Base-by-base conservation (phyloP, 2,113 vertebrate genomes). In the Anarhynchus alexandrinus region DNA sequence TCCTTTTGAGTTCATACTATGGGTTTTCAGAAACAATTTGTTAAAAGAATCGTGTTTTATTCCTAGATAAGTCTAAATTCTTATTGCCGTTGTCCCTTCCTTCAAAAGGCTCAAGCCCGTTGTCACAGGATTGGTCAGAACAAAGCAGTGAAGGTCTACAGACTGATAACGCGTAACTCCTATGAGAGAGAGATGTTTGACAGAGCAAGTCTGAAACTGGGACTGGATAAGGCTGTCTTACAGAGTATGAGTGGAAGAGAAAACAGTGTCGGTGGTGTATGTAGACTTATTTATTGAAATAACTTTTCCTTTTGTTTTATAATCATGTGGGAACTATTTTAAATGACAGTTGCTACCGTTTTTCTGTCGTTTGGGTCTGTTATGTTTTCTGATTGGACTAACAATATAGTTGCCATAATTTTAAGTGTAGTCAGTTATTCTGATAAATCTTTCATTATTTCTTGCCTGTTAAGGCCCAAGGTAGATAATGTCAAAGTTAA, bases 221-320 rank as follows among this genome's bases (percentile, higher is more conserved):
- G 99, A 34, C 97, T 99, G 88, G 99, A 99, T 98, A 99, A 99
- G 95, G 99, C 99, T 34, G 99, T 99, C 91, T 86, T 99, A 81
- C 99, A 99, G 98, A 99, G 99, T 97, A 99, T 99, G 99, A 99
- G 99, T 55, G 99, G 99, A 84, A 98, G 99, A 92, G 99, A 99
- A 92, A 99, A 99, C 98, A 99, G 98, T 90, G 98, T 99, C 25
- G 99, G 99, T 97, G 99, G 99, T 82, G 99, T 99, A 98, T 81
- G 99, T 98, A 96, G 65, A 90, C 49, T 76, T 92, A 34, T 19
- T 86, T 95, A 38, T 69, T 77, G 27, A 89, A 87, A 69, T 84
- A 82, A 65, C 17, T 76, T 54, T 54, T 52, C 21, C 25, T 66
- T 79, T 71, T 59, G 40, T 90, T 49, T 81, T 82, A n/a, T 61